These are phyloP conservation scores for Romanogobio albipinnatus DNA, from an alignment of 2,113 vertebrate genomes.

Conservation along the genomic window DNA sequence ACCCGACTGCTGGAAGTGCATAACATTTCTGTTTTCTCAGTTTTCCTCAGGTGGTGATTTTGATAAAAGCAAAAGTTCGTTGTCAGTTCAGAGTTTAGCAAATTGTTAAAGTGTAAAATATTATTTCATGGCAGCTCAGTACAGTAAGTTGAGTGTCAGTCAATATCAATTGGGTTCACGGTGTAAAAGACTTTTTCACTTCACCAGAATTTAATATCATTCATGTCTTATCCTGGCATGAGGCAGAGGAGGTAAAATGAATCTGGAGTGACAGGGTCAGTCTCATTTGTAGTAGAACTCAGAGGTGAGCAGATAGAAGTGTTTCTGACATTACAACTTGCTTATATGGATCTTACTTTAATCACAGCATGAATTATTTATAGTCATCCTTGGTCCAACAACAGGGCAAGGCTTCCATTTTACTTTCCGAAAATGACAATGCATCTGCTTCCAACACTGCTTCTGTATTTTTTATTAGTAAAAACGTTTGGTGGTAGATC, in stretches of 20 bases:
- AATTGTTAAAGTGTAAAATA: conserved; percentile 25
- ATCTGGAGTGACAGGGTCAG: conserved; percentile 65
- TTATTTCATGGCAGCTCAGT: background rate
- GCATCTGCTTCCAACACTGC: conserved; percentile 71
- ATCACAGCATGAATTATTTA: conserved; percentile 74
- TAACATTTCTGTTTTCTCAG: background rate
- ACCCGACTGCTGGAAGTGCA: background rate
- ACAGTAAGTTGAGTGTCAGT: background rate
- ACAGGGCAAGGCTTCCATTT: conserved; percentile 61
- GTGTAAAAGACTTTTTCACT: conserved; percentile 18
- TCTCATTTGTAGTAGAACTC: conserved; percentile 55
- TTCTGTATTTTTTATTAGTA: conserved; percentile 70
- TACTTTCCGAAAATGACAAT: conserved; percentile 42
- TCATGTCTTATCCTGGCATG: conserved; percentile 27
- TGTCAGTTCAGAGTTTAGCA: conserved; percentile 12
- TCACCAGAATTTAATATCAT: conserved; percentile 32
- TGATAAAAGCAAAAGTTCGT: conserved; percentile 1
- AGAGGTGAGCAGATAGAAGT: conserved; percentile 59
- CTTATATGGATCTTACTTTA: conserved; percentile 71
- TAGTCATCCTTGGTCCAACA: conserved; percentile 70
- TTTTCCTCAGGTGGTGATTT: background rate
- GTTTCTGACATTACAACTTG: conserved; percentile 59
- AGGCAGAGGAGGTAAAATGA: conserved; percentile 52
- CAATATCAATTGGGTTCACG: conserved; percentile 27
- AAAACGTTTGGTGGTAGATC: background rate